Base-by-base conservation (phyloP, 2,888 invertebrate species). In the Tetanocera ferruginea region DNA sequence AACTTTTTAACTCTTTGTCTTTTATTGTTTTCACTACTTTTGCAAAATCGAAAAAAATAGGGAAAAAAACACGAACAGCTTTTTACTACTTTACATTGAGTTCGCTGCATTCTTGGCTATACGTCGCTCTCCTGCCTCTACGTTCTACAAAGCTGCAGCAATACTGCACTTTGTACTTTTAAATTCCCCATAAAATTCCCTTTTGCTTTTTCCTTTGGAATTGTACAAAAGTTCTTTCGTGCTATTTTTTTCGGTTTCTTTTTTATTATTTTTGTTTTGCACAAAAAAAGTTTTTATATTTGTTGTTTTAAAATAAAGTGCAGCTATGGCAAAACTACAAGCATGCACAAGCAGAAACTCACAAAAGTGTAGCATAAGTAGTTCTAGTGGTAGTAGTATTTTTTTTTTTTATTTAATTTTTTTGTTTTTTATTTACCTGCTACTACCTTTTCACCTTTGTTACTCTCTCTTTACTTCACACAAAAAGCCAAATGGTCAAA, bases 401-500 rank as follows among this genome's bases (percentile, higher is more conserved):
- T 62, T 23, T 69, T 14, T 11, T 25, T 51, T 1, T 77, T 64
- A 52, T 43, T 51, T n/a, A n/a, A n/a, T n/a, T n/a, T n/a, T n/a
- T n/a, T n/a, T n/a, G n/a, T n/a, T 60, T 77, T 72, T 52, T 66
- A 52, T 57, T 37, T 76, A 71, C 71, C 71, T 69, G 57, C 49
- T 73, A 51, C 60, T 55, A 28, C 19, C 25, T 70, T 73, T 66
- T 75, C 25, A 37, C 60, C 31, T 55, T 76, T 76, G n/a, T 51
- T 60, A n/a, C 37, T 71, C 67, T 71, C 67, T 51, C 55, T 51
- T 49, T 67, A 52, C 14, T 9, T 49, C 25, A 60, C 49, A 66
- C 34, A 79, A 49, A 62, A 23, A 69, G 78, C 70, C 78, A 80
- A 80, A 81, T 79, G 80, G 80, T 80, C 81, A 80, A 79, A 78